Percentiles rank a stretch among this genome's conserved stretches.
These are phyloP conservation scores for Dione vanillae DNA, from an alignment of 2,888 invertebrate species.

Conservation along the genomic window DNA sequence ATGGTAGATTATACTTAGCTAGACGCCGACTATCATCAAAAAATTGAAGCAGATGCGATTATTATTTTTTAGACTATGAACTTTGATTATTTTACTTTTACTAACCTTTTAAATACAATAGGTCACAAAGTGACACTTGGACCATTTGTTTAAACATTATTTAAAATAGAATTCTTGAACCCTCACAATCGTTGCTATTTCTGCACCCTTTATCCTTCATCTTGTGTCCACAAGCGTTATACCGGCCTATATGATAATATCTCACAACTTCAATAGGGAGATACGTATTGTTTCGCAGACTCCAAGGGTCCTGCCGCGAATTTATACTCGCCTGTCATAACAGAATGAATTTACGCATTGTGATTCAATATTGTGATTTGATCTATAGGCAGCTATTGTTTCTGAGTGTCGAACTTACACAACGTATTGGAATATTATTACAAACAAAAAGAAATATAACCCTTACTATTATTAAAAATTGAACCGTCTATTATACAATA, in stretches of 20 bases:
- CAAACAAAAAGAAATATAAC: conserved; percentile 67
- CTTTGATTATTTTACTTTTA: too few relatives aligned
- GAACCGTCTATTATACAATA: conserved; percentile 48
- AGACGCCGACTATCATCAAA: neutral
- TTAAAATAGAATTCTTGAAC: conserved; percentile 5
- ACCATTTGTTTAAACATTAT: neutral
- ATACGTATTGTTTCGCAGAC: conserved; percentile 79
- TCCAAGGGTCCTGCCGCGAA: conserved; percentile 78
- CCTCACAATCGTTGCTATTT: conserved; percentile 63
- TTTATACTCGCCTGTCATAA: conserved; percentile 83
- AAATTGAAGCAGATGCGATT: too few relatives aligned
- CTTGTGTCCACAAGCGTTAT: conserved; percentile 71
- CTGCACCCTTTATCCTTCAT: conserved; percentile 67
- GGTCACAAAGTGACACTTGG: neutral
- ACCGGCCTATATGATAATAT: conserved; percentile 71
- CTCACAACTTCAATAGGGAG: conserved; percentile 75
- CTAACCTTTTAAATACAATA: neutral
- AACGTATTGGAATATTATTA: conserved; percentile 74
- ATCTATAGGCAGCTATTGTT: conserved; percentile 77
- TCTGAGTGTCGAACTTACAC: conserved; percentile 76
- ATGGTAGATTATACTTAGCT: neutral
- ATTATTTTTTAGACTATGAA: too few relatives aligned
- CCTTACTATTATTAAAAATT: conserved; percentile 62
- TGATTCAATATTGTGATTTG: conserved; percentile 81
- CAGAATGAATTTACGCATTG: conserved; percentile 82